These are phyloP conservation scores for Aleiodes testaceus DNA, from an alignment of 2,888 invertebrate species.

Conservation along the genomic window DNA sequence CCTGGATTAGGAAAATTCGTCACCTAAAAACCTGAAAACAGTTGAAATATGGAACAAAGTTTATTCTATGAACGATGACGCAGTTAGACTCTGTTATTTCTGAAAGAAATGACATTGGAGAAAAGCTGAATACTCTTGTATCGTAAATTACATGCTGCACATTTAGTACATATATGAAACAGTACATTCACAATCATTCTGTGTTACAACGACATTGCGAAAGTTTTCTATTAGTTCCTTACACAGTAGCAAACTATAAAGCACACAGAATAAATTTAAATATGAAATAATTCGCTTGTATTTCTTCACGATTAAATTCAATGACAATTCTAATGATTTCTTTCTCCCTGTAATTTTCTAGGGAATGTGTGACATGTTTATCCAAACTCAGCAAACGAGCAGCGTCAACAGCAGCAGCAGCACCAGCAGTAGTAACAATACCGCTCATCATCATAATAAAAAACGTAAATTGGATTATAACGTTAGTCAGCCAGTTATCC, in stretches of 20 bases:
- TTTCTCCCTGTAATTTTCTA: conserved; percentile 69
- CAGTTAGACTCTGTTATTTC: conserved; percentile 2
- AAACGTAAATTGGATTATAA: conserved; percentile 74
- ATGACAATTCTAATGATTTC: too few species aligned
- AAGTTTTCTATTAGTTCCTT: too few species aligned
- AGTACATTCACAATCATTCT: not conserved
- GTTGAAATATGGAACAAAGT: not conserved
- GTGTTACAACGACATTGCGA: not conserved
- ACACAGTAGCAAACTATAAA: too few species aligned
- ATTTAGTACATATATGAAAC: not conserved
- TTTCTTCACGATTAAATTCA: too few species aligned
- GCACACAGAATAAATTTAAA: too few species aligned
- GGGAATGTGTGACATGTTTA: conserved; percentile 93
- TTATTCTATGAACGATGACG: not conserved
- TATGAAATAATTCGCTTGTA: too few species aligned
- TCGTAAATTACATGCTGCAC: conserved; percentile 2
- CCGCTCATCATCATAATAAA: conserved; percentile 71
- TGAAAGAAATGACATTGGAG: conserved; percentile 20
- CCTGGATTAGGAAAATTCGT: too few species aligned
- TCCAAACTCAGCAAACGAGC: conserved; percentile 79
- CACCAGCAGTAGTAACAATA: conserved; percentile 68
- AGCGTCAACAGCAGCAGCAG: conserved; percentile 74
- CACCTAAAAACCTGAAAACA: too few species aligned
- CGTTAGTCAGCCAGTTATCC: conserved; percentile 70
- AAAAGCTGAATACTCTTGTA: not conserved